Evolutionary conservation across 64 coral and sea anemone genomes (phyloP).

Genomic region (Pocillopora damicornis): DNA sequence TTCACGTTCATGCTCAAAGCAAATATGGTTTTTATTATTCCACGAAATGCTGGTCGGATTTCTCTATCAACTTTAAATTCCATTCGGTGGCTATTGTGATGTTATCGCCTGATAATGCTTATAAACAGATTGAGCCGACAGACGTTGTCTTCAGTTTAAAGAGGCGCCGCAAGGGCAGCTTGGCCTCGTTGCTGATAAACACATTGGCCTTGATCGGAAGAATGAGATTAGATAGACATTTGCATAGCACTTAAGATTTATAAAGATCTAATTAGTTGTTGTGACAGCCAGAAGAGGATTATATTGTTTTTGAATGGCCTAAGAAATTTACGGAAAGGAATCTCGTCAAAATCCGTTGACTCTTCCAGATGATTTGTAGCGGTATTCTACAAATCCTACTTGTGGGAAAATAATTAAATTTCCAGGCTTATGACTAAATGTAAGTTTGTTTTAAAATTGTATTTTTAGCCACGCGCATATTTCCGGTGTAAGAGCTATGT

Average conservation of each 20-base stretch:
- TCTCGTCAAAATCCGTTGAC: background rate
- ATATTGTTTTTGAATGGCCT: slow-evolving; percentile 24
- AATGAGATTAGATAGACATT: slow-evolving; percentile 11
- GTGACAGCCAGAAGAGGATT: slow-evolving; percentile 15
- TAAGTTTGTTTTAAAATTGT: background rate
- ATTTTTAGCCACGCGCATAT: background rate
- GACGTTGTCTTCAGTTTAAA: background rate
- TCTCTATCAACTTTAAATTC: background rate
- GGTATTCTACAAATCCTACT: background rate
- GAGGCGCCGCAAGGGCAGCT: slow-evolving; percentile 1
- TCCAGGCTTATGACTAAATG: background rate
- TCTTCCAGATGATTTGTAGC: background rate
- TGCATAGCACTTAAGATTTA: slow-evolving; percentile 29
- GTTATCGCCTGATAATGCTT: slow-evolving; percentile 13
- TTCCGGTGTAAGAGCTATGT: background rate
- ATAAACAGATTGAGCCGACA: slow-evolving; percentile 23
- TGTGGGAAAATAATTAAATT: background rate
- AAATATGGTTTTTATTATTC: background rate
- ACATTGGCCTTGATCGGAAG: slow-evolving; percentile 2
- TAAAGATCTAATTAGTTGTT: slow-evolving; percentile 34
- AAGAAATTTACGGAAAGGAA: background rate
- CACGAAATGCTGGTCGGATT: background rate
- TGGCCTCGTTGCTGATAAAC: slow-evolving; percentile 21
- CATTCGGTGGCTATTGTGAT: background rate
- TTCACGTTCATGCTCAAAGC: background rate